Base-by-base conservation (phyloP, 2,888 invertebrate species). In the Meloe dianella region DNA sequence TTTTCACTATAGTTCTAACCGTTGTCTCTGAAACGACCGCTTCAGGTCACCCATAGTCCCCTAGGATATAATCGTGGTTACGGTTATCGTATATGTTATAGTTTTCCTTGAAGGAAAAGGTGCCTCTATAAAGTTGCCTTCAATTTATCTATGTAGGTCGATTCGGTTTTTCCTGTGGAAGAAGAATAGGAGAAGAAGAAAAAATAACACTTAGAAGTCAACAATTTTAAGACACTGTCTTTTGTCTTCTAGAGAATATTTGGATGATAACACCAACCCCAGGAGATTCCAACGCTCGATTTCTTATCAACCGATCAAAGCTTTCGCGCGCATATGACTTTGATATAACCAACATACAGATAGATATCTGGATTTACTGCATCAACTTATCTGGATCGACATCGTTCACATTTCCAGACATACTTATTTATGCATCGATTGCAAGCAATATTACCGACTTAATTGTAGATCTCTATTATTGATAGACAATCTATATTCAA, bases 11-110 rank as follows among this genome's bases (percentile, higher is more conserved):
- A 75, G 76, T 76, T 47, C 47, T 38, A 12, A 10, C 8, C 47
- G 47, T 51, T 51, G 77, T 76, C 74, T 71, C 69, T 72, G 69
- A 76, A 80, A 80, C 80, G 80, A 79, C 77, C 79, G 80, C 80
- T 79, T 74, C 80, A 80, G 79, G 80, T 80, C 79, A 75, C 73
- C 77, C 68, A 66, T 70, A 75, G 71, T 79, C 80, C 79, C 80
- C 68, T 74, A 78, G 81, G 81, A 80, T 78, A 79, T 76, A 77
- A 78, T 79, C 78, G 79, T 78, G 79, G 82, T 82, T 82, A 83
- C 82, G 80, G 81, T 83, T 83, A 83, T 83, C 82, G 80, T 78
- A 75, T 79, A 75, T 79, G 81, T 82, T 82, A 82, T 80, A 80
- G 83, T 82, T 77, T 78, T 76, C 77, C 77, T 78, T 76, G 74